Evolutionary conservation across 2,113 vertebrate species (phyloP).

Genomic region (Lonchura striata): DNA sequence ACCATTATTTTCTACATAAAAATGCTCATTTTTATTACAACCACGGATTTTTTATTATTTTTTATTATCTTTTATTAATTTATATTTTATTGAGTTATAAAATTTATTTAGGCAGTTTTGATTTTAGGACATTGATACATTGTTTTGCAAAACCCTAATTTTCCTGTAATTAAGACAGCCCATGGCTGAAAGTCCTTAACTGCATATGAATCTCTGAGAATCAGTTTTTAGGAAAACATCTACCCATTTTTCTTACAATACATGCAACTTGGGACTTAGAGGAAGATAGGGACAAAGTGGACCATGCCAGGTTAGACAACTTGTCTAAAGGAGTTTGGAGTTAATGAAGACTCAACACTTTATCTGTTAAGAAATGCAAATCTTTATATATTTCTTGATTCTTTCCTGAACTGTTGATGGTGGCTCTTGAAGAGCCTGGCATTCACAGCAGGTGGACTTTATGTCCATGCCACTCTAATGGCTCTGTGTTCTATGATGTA

Average conservation of each 20-base stretch:
- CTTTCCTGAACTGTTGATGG: background rate
- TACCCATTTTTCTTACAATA: background rate
- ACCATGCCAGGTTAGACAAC: background rate
- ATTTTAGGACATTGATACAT: background rate
- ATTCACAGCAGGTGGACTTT: background rate
- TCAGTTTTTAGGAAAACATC: background rate
- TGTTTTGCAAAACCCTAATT: background rate
- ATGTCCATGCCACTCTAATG: accelerated
- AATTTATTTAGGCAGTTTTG: background rate
- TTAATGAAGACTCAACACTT: background rate
- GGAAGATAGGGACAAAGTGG: background rate
- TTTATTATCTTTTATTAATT: background rate
- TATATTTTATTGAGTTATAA: background rate
- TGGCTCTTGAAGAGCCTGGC: background rate
- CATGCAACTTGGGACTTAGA: background rate
- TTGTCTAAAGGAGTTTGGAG: background rate
- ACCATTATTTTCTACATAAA: background rate
- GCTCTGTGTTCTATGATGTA: background rate
- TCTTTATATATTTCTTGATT: background rate
- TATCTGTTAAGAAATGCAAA: background rate
- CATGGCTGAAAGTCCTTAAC: background rate
- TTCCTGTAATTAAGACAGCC: background rate
- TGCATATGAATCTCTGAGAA: background rate
- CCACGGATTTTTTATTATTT: too few relatives aligned
- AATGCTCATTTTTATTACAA: background rate